A percentile compares a stretch with the other conserved stretches of the same genome.
Conservation (phyloP, 1,140 invertebrate species). For the Leptonema lineaticorne region DNA sequence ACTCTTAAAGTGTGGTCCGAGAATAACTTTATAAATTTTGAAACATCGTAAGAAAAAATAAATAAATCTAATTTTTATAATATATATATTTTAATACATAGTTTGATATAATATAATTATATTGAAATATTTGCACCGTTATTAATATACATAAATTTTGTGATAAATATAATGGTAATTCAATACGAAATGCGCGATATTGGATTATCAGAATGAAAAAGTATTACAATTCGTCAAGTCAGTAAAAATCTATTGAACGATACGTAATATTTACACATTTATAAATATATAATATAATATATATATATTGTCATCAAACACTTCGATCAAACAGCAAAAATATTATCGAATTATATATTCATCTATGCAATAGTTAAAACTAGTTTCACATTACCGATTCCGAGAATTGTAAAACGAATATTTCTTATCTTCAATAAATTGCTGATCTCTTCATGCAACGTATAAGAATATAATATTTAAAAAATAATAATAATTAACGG, state of each 20-base stretch:
- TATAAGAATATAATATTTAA: not conserved
- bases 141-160: too few species aligned
- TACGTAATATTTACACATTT: too few species aligned
- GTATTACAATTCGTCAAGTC: not conserved
- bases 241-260: constrained; percentile 1
- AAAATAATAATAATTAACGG: not conserved
- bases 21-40: too few species aligned
- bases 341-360: not conserved
- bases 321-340: not conserved
- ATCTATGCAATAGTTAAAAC: not conserved
- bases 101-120: too few species aligned
- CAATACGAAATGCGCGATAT: not conserved
- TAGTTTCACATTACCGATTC: constrained; percentile 1
- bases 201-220: not conserved
- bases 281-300: not conserved
- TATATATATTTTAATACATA: too few species aligned
- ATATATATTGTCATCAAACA: not conserved
- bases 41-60: too few species aligned
- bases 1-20: too few species aligned
- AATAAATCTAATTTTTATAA: too few species aligned
- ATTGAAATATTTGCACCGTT: too few species aligned
- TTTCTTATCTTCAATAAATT: constrained; percentile 4
- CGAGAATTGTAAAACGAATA: not conserved
- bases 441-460: not conserved
- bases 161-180: too few species aligned